Evolutionary conservation across 2,113 vertebrate genomes (phyloP).

Genomic region (Paracanthobrama guichenoti): DNA sequence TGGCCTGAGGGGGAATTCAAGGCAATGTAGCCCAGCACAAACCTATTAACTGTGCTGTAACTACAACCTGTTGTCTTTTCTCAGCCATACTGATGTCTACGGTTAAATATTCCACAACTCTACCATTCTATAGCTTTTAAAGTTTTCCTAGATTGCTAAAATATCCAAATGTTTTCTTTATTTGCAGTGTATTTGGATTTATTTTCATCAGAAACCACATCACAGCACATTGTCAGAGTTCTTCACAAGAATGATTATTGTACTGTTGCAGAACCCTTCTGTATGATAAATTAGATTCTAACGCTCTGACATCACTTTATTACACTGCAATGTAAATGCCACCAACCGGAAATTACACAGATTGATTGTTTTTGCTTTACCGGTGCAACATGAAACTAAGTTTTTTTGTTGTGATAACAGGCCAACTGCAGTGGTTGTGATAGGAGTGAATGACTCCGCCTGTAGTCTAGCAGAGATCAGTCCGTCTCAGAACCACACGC

Average conservation of each 20-base stretch:
- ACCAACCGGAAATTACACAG: constrained; percentile 30
- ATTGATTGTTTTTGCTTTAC: constrained; percentile 50
- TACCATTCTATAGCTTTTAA: too few species aligned
- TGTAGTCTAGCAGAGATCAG: constrained; percentile 41
- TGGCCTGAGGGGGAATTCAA: constrained; percentile 38
- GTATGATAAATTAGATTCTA: background rate
- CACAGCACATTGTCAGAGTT: background rate
- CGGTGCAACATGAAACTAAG: constrained; percentile 59
- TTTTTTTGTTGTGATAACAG: constrained; percentile 40
- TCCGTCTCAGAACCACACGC: constrained; percentile 47
- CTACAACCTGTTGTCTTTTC: background rate
- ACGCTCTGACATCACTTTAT: constrained; percentile 53
- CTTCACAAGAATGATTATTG: too few species aligned
- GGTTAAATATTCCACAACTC: background rate
- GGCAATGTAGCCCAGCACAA: background rate
- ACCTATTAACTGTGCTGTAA: background rate
- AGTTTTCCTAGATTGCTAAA: too few species aligned
- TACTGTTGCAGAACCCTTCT: too few species aligned
- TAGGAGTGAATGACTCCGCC: constrained; percentile 51
- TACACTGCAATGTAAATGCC: constrained; percentile 59
- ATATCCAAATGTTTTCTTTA: too few species aligned
- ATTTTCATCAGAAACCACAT: background rate
- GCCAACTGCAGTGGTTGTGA: constrained; percentile 43
- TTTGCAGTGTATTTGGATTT: too few species aligned
- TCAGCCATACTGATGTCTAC: background rate